Evolutionary conservation across 2,888 invertebrate species (phyloP), one percentile per base, ranked within the genome.

Genomic region (Scaptomyza reducta): DNA sequence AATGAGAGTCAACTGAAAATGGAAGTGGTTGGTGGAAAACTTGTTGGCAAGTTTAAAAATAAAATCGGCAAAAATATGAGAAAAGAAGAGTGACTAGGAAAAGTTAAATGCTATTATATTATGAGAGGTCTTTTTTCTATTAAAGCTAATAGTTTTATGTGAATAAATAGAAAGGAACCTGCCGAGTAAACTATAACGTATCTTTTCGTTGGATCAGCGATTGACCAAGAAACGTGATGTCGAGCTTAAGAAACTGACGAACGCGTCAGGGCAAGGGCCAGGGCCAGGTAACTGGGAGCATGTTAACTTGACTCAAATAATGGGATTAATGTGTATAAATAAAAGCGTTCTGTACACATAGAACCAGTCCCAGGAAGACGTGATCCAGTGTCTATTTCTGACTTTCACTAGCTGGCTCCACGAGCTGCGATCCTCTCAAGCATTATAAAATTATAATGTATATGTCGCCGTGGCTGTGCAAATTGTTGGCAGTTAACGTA

Each of bases 181-280:
- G 11, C 10, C 5, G 16, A 31, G 14, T 33, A 35, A n/a, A 4
- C 3, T 25, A 11, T 29, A 51, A 70, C 44, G 45, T 47, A 70
- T 33, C 27, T 18, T 16, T 42, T n/a, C 25, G 40, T 50, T 70
- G 45, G 38, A 16, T 22, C n/a, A n/a, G 16, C 13, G 27, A 13
- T 31, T 38, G 33, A 13, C 35, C 71, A 53, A 46, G 45, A 58
- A 78, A 87, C 87, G 87, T 88, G 87, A 88, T 88, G 84, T 86
- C 87, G 82, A 82, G 77, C 77, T 49, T 53, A 45, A 65, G 61
- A 63, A 63, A 64, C 72, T 66, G 63, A 63, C 41, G 69, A 54
- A 81, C 81, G 77, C 75, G 72, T 55, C 50, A 46, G 86, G 82
- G 54, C 79, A 79, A 56, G 73, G 76, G 81, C 74, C 79, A 69